A percentile compares a stretch with the other conserved stretches of the same genome.
These are phyloP conservation scores for Lytechinus pictus DNA, from an alignment of 35 echinoderm and acorn worm genomes.

Conservation along the genomic window DNA sequence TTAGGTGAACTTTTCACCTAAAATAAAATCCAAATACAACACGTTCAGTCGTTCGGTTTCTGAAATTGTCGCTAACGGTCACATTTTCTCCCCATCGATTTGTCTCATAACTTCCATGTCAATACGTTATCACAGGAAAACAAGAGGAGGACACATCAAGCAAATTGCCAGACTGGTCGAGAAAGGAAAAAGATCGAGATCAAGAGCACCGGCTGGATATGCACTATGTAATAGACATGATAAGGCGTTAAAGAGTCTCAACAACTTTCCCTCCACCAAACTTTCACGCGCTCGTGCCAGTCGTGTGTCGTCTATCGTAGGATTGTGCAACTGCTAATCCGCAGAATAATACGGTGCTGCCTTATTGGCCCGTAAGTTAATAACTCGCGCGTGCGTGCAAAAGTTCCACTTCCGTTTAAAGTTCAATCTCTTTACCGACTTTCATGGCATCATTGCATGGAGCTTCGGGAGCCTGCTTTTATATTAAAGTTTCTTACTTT, in stretches of 20 bases:
- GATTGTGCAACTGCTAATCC: background rate
- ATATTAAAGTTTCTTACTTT: background rate
- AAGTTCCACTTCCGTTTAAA: background rate
- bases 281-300: background rate
- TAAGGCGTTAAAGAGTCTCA: background rate
- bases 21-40: background rate
- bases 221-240: background rate
- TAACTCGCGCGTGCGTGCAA: background rate
- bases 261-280: background rate
- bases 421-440: background rate
- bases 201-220: background rate
- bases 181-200: background rate
- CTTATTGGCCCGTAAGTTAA: background rate
- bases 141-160: background rate
- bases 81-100: background rate
- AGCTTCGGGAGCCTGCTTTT: no score
- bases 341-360: background rate
- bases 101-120: background rate
- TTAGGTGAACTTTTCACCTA: background rate
- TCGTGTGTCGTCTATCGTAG: background rate
- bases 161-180: background rate
- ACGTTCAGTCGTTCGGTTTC: background rate
- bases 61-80: background rate
- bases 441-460: background rate
- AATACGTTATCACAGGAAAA: background rate